Percentiles rank a stretch among this genome's conserved stretches.
These are phyloP conservation scores for Calephelis virginiensis DNA, from an alignment of 1,140 invertebrate genomes.

Conservation along the genomic window DNA sequence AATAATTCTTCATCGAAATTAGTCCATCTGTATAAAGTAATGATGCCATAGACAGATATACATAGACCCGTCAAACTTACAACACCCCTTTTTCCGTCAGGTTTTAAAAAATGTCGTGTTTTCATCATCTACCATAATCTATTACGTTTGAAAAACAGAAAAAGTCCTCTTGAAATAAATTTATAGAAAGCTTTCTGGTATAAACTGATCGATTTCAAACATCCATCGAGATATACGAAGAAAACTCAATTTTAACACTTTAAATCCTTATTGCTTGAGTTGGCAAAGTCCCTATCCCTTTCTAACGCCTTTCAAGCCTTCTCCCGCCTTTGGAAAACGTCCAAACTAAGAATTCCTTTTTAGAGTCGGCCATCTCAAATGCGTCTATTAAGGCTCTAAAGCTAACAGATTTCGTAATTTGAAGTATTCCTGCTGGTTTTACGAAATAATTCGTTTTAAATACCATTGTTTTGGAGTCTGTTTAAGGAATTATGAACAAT, in stretches of 20 bases:
- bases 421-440: neutral
- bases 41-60: too few relatives aligned
- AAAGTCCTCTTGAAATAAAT: neutral
- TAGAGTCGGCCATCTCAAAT: constrained; percentile 8
- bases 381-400: constrained; percentile 11
- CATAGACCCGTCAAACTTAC: too few relatives aligned
- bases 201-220: constrained; percentile 8
- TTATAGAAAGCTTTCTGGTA: neutral
- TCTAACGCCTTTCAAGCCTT: constrained; percentile 17
- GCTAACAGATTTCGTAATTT: constrained; percentile 9
- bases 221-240: constrained; percentile 12
- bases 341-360: constrained; percentile 17
- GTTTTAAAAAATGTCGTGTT: too few relatives aligned
- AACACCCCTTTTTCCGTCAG: too few relatives aligned
- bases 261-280: constrained; percentile 11
- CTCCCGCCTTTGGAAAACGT: constrained; percentile 6
- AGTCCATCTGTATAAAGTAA: too few relatives aligned
- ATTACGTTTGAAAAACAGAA: too few relatives aligned
- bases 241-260: constrained; percentile 15
- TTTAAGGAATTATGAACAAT: too few relatives aligned
- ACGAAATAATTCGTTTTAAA: constrained; percentile 5
- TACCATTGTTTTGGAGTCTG: neutral
- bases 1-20: too few relatives aligned
- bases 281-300: constrained; percentile 7
- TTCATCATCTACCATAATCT: too few relatives aligned